Base-by-base conservation (phyloP, 2,113 vertebrate genomes). In the Percina caprodes region DNA sequence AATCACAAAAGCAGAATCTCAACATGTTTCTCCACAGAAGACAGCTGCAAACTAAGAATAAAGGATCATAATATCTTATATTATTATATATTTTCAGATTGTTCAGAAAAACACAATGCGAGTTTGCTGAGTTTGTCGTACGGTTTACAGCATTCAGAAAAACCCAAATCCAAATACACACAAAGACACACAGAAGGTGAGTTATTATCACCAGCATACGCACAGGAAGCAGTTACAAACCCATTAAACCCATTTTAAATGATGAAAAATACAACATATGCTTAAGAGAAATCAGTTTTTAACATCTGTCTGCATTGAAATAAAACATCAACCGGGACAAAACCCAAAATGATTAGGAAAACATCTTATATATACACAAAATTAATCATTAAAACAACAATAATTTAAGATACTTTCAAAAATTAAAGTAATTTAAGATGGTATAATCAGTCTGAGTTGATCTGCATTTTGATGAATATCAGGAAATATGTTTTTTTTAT, bases 1-100 rank as follows among this genome's bases (percentile, higher is more conserved):
- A 56, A 42, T 45, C 33, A 76, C 78, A 62, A 26, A 79, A 65
- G 45, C 60, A 76, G 74, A 48, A 69, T 26, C 15, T 4, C 13
- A 23, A n/a, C 15, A 61, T 63, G 68, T 42, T 52, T 45, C 48
- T 68, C 18, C 24, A 56, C 26, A 21, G 46, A 39, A 45, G 9
- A 8, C 11, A 54, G 60, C 56, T 45, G 55, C 26, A 48, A 12
- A 23, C 15, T 19, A 1, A 45, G 6, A 6, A 12, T 1, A 39
- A 54, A 26, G 19, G 6, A 51, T 61, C 18, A n/a, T n/a, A n/a
- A n/a, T n/a, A n/a, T n/a, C n/a, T n/a, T n/a, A n/a, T n/a, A n/a
- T n/a, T n/a, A n/a, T n/a, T n/a, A n/a, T n/a, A n/a, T 46, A 9
- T 39, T 39, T 74, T 45, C 18, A 82, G 10, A 46, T 55, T 35